Evolutionary conservation across 2,888 invertebrate species (phyloP).

Genomic region (Dysmachus trigonus): DNA sequence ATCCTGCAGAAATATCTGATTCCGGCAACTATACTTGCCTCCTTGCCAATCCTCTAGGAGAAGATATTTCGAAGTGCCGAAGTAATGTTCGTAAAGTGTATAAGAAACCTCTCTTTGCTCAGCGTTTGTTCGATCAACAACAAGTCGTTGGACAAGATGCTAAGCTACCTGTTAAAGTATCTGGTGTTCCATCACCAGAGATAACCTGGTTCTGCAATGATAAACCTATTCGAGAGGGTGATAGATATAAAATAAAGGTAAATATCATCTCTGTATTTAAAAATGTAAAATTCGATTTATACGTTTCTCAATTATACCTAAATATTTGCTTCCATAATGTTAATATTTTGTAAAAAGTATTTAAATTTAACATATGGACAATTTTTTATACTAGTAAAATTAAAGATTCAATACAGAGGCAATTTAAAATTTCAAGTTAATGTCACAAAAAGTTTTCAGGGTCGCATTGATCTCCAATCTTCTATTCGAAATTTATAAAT

Average conservation of each 20-base stretch:
- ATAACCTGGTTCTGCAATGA: constrained; percentile 89
- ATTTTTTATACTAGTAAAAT: no score
- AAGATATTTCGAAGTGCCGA: constrained; percentile 74
- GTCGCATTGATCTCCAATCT: no score
- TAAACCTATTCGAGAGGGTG: constrained; percentile 72
- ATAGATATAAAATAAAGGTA: constrained; percentile 75
- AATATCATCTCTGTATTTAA: not conserved
- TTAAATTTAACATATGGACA: no score
- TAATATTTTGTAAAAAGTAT: no score
- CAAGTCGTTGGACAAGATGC: constrained; percentile 81
- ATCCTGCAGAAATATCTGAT: constrained; percentile 74
- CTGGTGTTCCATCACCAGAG: constrained; percentile 84
- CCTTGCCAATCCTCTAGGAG: constrained; percentile 80
- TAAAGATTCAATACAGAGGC: no score
- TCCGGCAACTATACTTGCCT: constrained; percentile 82
- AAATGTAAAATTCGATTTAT: no score
- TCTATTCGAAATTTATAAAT: no score
- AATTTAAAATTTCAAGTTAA: no score
- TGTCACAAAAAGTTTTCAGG: no score
- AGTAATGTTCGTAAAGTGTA: constrained; percentile 81
- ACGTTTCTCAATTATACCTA: no score
- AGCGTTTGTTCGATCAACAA: constrained; percentile 69
- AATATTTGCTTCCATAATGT: no score
- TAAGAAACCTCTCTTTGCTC: constrained; percentile 82
- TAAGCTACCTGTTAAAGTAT: constrained; percentile 82